Conservation (phyloP, 2,113 vertebrate genomes). For the Numida meleagris region DNA sequence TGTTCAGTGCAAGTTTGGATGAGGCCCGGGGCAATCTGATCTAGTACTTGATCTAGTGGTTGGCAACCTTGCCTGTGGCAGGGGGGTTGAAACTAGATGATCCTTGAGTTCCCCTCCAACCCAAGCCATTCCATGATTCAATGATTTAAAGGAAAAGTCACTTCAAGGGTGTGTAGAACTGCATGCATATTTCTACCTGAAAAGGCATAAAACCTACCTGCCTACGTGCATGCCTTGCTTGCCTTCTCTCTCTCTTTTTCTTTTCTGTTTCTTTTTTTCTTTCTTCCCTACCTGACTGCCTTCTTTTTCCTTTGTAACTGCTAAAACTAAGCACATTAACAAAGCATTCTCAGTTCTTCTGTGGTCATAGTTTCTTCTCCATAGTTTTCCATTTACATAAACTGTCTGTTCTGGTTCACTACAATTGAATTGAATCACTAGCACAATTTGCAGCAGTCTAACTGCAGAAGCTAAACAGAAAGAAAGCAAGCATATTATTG, state of each 20-base stretch:
- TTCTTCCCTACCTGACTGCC: neutral
- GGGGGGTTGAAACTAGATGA: too few relatives aligned
- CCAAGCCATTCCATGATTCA: too few relatives aligned
- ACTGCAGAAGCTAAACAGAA: neutral
- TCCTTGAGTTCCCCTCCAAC: too few relatives aligned
- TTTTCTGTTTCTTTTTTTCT: neutral
- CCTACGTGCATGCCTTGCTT: accelerated
- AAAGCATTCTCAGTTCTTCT: neutral
- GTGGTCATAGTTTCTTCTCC: neutral
- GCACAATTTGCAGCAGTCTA: neutral
- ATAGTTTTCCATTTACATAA: neutral
- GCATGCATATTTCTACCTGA: neutral
- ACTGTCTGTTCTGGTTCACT: neutral
- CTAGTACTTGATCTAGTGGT: too few relatives aligned
- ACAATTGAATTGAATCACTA: neutral
- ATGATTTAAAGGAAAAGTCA: neutral
- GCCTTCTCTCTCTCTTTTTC: neutral
- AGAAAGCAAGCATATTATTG: neutral
- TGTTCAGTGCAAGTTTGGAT: too few relatives aligned
- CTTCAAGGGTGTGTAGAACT: neutral
- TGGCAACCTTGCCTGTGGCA: too few relatives aligned
- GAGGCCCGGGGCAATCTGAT: too few relatives aligned
- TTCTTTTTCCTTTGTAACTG: neutral
- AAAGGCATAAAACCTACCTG: neutral
- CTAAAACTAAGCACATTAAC: neutral